These are phyloP conservation scores for Gymnothorax reevesii DNA, from an alignment of 2,797 vertebrate species.

Conservation along the genomic window DNA sequence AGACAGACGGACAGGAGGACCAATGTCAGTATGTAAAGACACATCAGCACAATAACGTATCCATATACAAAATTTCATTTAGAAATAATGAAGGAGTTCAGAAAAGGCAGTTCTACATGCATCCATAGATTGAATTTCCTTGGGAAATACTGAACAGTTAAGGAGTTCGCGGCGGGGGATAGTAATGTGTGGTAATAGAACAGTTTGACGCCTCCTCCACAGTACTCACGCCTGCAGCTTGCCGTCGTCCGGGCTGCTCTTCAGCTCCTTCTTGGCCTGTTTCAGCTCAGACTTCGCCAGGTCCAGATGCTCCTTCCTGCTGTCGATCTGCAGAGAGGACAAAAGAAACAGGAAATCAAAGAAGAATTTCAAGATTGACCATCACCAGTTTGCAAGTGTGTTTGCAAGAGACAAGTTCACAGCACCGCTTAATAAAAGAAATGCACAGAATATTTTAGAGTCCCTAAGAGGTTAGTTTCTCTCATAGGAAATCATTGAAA, in stretches of 20 bases:
- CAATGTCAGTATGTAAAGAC: too few relatives aligned
- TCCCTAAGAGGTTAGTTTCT: neutral
- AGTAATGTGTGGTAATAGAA: too few relatives aligned
- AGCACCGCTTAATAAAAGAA: neutral
- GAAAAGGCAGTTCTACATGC: too few relatives aligned
- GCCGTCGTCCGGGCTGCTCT: conserved; percentile 57
- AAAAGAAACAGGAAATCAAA: neutral
- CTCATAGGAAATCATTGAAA: neutral
- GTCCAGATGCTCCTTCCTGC: conserved; percentile 64
- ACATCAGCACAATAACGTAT: too few relatives aligned
- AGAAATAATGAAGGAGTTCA: too few relatives aligned
- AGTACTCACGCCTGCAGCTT: conserved; percentile 66
- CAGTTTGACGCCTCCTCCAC: neutral
- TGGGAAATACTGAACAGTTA: too few relatives aligned
- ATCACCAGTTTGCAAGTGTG: neutral
- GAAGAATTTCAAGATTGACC: neutral
- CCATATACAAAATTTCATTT: too few relatives aligned
- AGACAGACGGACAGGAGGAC: too few relatives aligned
- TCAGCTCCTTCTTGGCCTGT: conserved; percentile 68
- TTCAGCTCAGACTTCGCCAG: conserved; percentile 66
- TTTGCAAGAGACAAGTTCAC: neutral
- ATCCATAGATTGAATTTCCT: too few relatives aligned
- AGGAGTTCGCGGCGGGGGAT: too few relatives aligned
- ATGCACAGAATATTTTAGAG: neutral
- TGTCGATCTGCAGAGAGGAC: conserved; percentile 59